These are phyloP conservation scores for Macroteleia sp. DNA, from an alignment of 2,888 invertebrate species.

Conservation along the genomic window DNA sequence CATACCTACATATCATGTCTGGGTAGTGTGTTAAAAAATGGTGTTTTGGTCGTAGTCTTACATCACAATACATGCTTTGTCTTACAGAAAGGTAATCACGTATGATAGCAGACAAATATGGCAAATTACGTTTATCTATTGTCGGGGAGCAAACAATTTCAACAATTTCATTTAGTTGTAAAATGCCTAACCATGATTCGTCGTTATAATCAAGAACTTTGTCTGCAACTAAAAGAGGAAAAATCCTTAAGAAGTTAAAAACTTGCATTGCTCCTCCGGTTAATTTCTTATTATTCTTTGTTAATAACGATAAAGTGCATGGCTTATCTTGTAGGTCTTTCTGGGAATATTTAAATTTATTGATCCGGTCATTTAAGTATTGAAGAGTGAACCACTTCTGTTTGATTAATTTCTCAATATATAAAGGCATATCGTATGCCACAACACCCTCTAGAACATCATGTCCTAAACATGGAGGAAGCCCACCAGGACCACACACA, in stretches of 20 bases:
- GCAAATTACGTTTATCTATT: conserved; percentile 59
- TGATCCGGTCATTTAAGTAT: conserved; percentile 36
- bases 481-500: conserved; percentile 54
- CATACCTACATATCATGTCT: conserved; percentile 54
- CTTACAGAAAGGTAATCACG: conserved; percentile 51
- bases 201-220: conserved; percentile 54
- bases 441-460: conserved; percentile 53
- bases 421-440: conserved; percentile 42
- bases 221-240: conserved; percentile 39
- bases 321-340: conserved; percentile 60
- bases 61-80: conserved; percentile 41
- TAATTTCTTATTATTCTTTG: conserved; percentile 29
- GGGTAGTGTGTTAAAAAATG: conserved; percentile 62
- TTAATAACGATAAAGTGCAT: conserved; percentile 15
- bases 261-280: conserved; percentile 59
- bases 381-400: conserved; percentile 58
- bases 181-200: conserved; percentile 55
- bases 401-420: conserved; percentile 31
- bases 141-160: conserved; percentile 64
- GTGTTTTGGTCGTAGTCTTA: conserved; percentile 62
- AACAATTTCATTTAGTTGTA: conserved; percentile 61
- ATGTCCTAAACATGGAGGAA: conserved; percentile 59
- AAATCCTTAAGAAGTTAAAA: too few species aligned
- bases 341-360: conserved; percentile 33
- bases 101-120: conserved; percentile 52